Percentiles rank a stretch among this genome's conserved stretches.
Evolutionary conservation across 2,888 invertebrate genomes (phyloP).

Genomic region (Scaptomyza flava): DNA sequence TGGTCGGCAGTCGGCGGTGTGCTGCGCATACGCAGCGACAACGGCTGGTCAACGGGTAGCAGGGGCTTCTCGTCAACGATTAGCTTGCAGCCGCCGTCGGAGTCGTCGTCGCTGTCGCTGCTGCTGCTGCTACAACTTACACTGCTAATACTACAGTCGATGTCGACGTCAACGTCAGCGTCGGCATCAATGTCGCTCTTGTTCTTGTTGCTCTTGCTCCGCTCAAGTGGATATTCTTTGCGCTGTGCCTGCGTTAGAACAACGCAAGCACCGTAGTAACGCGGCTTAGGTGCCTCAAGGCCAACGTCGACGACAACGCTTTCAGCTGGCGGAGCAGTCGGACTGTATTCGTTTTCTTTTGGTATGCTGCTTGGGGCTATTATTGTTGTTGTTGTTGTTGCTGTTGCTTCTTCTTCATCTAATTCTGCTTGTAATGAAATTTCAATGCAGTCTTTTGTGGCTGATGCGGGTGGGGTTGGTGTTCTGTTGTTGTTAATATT

Average conservation of each 20-base stretch:
- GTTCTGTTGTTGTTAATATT: constrained; percentile 29
- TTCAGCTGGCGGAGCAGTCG: constrained; percentile 27
- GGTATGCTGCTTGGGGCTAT: constrained; percentile 60
- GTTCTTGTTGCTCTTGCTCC: constrained; percentile 25
- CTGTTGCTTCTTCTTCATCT: constrained; percentile 10
- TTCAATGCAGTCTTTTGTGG: constrained; percentile 75
- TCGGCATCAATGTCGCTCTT: neutral
- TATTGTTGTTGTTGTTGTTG: constrained; percentile 34
- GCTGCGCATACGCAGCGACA: constrained; percentile 86
- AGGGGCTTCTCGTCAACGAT: constrained; percentile 88
- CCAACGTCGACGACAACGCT: constrained; percentile 66
- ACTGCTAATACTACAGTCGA: constrained; percentile 15
- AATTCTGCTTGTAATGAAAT: constrained; percentile 37
- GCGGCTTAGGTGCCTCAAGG: constrained; percentile 84
- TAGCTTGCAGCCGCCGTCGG: constrained; percentile 86
- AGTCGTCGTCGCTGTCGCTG: constrained; percentile 58
- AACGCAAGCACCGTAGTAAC: constrained; percentile 92
- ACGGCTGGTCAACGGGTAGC: constrained; percentile 87
- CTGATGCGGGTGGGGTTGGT: constrained; percentile 54
- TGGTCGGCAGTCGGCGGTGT: constrained; percentile 85
- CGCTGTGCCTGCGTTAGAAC: constrained; percentile 92
- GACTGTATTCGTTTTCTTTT: constrained; percentile 57
- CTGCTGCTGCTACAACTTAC: constrained; percentile 16
- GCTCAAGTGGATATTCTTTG: constrained; percentile 88
- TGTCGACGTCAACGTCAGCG: constrained; percentile 18